Evolutionary conservation across 2,888 invertebrate genomes (phyloP).

Genomic region (Nemapogon koenigi): DNA sequence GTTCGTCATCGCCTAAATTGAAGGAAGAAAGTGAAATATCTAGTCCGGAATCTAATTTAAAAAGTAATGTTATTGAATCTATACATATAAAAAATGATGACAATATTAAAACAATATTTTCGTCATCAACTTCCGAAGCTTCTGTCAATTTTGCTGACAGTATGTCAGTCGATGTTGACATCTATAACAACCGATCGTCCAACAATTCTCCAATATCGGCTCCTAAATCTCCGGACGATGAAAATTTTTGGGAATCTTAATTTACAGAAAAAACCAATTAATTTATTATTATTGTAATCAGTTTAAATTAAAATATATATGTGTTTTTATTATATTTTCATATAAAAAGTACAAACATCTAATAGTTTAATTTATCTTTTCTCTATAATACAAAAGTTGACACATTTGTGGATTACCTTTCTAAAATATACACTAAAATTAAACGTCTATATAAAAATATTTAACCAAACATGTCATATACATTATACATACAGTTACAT

Average conservation of each 20-base stretch:
- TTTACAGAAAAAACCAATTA: too few species aligned
- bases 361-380: too few species aligned
- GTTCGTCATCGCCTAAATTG: too few species aligned
- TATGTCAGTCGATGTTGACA: background rate
- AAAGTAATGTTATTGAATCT: too few species aligned
- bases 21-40: too few species aligned
- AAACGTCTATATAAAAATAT: constrained; percentile 17
- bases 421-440: constrained; percentile 7
- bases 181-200: background rate
- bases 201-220: constrained; percentile 29
- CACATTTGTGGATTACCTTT: background rate
- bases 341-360: background rate
- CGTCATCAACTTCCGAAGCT: background rate
- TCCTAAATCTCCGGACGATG: constrained; percentile 35
- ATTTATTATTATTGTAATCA: constrained; percentile 18
- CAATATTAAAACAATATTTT: background rate
- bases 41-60: too few species aligned
- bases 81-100: constrained; percentile 1
- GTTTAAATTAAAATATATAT: background rate
- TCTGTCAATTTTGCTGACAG: background rate
- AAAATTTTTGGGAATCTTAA: constrained; percentile 50
- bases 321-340: background rate
- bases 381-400: background rate
- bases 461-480: constrained; percentile 15
- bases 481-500: too few species aligned